These are phyloP conservation scores for Chaenogobius annularis DNA, from an alignment of 2,113 vertebrate species.

Conservation along the genomic window DNA sequence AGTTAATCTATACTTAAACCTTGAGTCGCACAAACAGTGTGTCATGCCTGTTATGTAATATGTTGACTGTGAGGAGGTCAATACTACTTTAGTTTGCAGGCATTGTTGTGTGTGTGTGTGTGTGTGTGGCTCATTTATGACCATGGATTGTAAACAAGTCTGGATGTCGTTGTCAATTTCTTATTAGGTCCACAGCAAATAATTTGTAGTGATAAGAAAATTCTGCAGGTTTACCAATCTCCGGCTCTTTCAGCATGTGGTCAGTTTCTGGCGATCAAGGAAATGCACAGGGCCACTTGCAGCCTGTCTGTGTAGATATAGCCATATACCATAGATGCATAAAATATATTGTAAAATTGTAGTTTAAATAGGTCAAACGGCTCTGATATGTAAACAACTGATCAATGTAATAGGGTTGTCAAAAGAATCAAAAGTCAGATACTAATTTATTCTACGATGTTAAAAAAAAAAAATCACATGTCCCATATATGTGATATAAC, in stretches of 20 bases:
- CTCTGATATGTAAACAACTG: conserved; percentile 9
- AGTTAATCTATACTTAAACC: conserved; percentile 35
- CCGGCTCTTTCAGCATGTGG: conserved; percentile 30
- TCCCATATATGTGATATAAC: no score
- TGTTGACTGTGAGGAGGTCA: conserved; percentile 12
- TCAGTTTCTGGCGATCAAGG: conserved; percentile 25
- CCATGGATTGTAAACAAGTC: background rate
- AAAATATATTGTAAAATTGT: background rate
- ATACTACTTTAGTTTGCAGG: background rate
- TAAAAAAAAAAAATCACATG: no score
- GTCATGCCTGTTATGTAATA: conserved; percentile 29
- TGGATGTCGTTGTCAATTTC: background rate
- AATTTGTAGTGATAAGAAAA: no score
- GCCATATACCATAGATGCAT: background rate
- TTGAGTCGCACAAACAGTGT: conserved; percentile 15
- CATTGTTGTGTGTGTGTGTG: background rate
- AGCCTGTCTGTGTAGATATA: background rate
- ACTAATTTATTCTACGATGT: no score
- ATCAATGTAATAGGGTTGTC: conserved; percentile 9
- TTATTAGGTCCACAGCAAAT: no score
- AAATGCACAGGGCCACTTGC: conserved; percentile 1
- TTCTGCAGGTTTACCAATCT: conserved; percentile 11
- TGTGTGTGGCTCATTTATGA: background rate
- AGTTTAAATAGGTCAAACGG: background rate
- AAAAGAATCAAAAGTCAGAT: no score